Evolutionary conservation across 2,113 vertebrate species (phyloP).

Genomic region (Morone chrysops): DNA sequence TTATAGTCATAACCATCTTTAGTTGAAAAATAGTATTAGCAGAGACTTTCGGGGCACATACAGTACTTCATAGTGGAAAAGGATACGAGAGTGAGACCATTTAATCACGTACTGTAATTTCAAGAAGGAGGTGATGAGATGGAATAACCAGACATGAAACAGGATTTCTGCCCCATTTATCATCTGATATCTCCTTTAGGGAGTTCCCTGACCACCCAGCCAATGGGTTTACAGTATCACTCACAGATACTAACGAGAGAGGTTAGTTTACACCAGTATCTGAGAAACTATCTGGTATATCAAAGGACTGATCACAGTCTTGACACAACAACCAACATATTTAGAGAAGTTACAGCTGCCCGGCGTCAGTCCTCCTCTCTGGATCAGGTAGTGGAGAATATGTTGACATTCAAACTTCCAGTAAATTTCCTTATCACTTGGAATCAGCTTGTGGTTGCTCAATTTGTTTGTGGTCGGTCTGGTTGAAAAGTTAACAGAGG

Average conservation of each 20-base stretch:
- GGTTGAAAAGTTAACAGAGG: conserved; percentile 4
- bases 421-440: conserved; percentile 30
- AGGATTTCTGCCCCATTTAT: conserved; percentile 44
- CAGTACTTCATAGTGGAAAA: neutral
- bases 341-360: conserved; percentile 50
- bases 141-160: conserved; percentile 34
- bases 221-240: conserved; percentile 30
- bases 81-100: neutral
- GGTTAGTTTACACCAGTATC: conserved; percentile 41
- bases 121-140: conserved; percentile 14
- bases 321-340: conserved; percentile 28
- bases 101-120: conserved; percentile 4
- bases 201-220: conserved; percentile 70
- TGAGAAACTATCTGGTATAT: conserved; percentile 27
- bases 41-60: neutral
- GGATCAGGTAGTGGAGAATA: conserved; percentile 29
- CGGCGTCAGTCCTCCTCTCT: neutral
- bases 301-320: conserved; percentile 38
- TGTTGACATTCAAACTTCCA: conserved; percentile 22
- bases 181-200: conserved; percentile 43
- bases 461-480: conserved; percentile 22
- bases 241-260: conserved; percentile 8
- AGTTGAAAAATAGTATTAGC: neutral
- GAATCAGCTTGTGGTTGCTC: conserved; percentile 7
- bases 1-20: conserved; percentile 15